Evolutionary conservation across 2,113 vertebrate species (phyloP), one percentile per base, ranked within the genome.

Genomic region (Podarcis cretensis): DNA sequence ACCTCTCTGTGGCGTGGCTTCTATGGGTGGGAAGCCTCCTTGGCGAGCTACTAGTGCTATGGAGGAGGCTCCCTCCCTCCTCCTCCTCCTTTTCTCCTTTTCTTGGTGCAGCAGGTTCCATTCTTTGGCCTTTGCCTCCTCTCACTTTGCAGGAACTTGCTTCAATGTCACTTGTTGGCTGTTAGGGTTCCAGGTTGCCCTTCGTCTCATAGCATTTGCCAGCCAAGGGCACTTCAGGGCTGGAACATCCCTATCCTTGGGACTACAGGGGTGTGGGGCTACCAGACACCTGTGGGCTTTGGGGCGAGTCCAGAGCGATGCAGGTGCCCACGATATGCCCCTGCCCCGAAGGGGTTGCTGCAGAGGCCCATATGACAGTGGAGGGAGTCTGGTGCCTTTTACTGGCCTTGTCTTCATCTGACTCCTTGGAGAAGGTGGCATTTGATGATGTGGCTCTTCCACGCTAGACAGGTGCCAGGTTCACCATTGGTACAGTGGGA

Each of bases 401-500:
- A 8, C 4, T 7, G 4, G 18, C 40, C 48, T 35, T 18, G 4
- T 13, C 23, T 76, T 30, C 68, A 12, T 7, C 18, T 30, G n/a
- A 37, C 69, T 48, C 16, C 18, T 21, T 13, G 48, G 9, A 16
- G 32, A 65, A 35, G 21, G n/a, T 59, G 48, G 21, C 6, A 8
- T 25, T 43, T 8, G n/a, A 27, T 30, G 63, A 1, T 40, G 54
- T 27, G 16, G 5, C 13, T 27, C 21, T 25, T 27, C 6, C 14
- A 10, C 6, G 2, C 7, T 9, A 14, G n/a, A 48, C 23, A 30
- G 21, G 21, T 30, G 35, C 59, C 12, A 5, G 6, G 27, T 23
- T 13, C 40, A 54, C 25, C 48, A 7, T 2, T 59, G 88, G 66
- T 9, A 3, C 0, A 1, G 69, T 0, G 63, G 0, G 0, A 43